Base-by-base conservation (phyloP, 1,140 invertebrate species). In the Conus betulinus region DNA sequence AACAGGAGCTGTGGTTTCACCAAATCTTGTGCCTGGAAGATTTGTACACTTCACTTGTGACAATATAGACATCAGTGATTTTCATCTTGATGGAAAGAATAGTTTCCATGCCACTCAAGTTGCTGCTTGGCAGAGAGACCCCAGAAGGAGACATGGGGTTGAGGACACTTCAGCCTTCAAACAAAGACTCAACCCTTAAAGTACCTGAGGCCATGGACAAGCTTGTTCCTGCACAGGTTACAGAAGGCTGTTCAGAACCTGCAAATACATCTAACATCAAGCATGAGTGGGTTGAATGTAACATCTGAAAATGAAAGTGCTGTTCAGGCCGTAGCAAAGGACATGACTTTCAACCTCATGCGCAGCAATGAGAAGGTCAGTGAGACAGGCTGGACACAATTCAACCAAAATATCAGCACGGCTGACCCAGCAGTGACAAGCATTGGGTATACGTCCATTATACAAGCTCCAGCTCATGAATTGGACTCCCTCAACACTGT, bases 121-220 rank as follows among this genome's bases (percentile, higher is more conserved):
- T 0, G 57, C 63, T 11, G 85, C 25, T 27, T 87, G 85, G 1
- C 1, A 87, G 71, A 13, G 60, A 0, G 85, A 3, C 20, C 67
- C n/a, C 60, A 87, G n/a, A 23, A 87, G 23, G n/a, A 79, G 63
- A 87, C 60, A 87, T 23, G 4, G 6, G 7, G n/a, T n/a, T 81
- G 25, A 4, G 79, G 53, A 79, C 51, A 11, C 23, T 81, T 10
- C 15, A 87, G n/a, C 39, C 39, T 39, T 39, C 39, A 39, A 39
- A 39, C 39, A 39, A 39, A 39, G 39, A 39, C 39, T 39, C 39
- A 39, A 39, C 39, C 39, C 0, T 39, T 1, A 39, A 39, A 39
- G 39, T 39, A 39, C 39, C 39, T 39, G 39, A 39, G n/a, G 39
- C 39, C 39, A 39, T 39, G 3, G 39, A 39, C 39, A 39, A 39